These are phyloP conservation scores for Pomatostomus ruficeps DNA, from an alignment of 2,113 vertebrate genomes.

Conservation along the genomic window DNA sequence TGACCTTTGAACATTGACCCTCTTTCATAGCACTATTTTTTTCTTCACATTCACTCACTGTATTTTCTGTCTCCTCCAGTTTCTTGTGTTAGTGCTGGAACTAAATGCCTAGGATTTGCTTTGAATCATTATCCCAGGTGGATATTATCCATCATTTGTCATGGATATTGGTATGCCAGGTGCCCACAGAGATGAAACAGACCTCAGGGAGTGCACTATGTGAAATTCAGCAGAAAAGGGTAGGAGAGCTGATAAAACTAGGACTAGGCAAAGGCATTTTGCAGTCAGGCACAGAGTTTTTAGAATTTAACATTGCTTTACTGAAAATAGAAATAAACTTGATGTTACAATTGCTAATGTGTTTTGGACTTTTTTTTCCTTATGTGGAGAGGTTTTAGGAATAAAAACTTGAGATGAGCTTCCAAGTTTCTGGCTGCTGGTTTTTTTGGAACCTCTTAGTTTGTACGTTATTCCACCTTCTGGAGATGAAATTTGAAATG, in stretches of 20 bases:
- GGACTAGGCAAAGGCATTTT: neutral
- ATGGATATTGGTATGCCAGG: neutral
- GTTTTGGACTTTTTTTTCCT: neutral
- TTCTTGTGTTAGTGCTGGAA: neutral
- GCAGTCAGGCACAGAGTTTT: neutral
- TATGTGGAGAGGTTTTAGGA: neutral
- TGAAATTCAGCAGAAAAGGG: neutral
- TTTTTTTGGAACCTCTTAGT: neutral
- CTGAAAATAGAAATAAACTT: neutral
- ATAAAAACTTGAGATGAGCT: neutral
- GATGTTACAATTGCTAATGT: neutral
- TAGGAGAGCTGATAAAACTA: neutral
- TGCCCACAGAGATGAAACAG: neutral
- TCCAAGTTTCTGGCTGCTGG: neutral
- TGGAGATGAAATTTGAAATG: neutral
- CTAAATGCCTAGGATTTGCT: neutral
- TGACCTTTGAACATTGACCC: neutral
- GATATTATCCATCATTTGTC: neutral
- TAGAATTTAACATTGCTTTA: neutral
- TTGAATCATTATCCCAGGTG: neutral
- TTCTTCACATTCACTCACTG: neutral
- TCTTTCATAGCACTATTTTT: neutral
- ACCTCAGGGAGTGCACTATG: neutral
- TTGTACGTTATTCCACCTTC: neutral
- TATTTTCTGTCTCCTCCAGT: neutral